Evolutionary conservation across 2,888 invertebrate species (phyloP), one percentile per base, ranked within the genome.

Genomic region (Eumerus sabulonum): DNA sequence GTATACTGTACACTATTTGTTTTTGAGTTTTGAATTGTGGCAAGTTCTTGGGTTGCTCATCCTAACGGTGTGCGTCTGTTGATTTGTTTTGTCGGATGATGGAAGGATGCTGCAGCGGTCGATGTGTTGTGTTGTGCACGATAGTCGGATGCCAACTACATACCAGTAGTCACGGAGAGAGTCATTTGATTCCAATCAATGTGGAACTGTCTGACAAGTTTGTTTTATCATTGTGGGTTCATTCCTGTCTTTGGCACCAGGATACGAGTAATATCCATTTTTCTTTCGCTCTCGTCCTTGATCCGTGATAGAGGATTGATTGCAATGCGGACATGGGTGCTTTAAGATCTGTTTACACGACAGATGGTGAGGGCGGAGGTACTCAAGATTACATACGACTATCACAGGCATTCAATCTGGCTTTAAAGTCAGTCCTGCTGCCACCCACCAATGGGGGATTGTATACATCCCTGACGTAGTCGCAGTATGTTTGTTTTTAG

Each of bases 141-240:
- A 18, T 27, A 27, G 27, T 27, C 27, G 47, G 35, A 62, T 68
- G 74, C 62, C 63, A 73, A 53, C 38, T 35, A 56, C 27, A 62
- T 14, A 56, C 16, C n/a, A n/a, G n/a, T n/a, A 27, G 27, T 27
- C 27, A 7, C n/a, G n/a, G 40, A 27, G n/a, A 42, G 50, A 62
- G 48, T 60, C 60, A 70, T 79, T 79, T 79, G 79, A 79, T 74
- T 74, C 79, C 79, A 79, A 79, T 79, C 74, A 79, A 74, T 79
- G 79, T 74, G 68, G 35, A 60, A 64, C 64, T 79, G 74, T 79
- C 74, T 74, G 79, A 79, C 79, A 79, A 74, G 68, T 79, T 79
- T 79, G 74, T 74, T 79, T 74, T 79, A 74, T 79, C 74, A 70
- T 74, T 59, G 54, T 70, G 64, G 74, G 36, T 36, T 74, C 70